A percentile compares a stretch with the other conserved stretches of the same genome.
phyloP scores from a whole-genome alignment of 1,140 invertebrate genomes.

The Ooceraea biroi region DNA sequence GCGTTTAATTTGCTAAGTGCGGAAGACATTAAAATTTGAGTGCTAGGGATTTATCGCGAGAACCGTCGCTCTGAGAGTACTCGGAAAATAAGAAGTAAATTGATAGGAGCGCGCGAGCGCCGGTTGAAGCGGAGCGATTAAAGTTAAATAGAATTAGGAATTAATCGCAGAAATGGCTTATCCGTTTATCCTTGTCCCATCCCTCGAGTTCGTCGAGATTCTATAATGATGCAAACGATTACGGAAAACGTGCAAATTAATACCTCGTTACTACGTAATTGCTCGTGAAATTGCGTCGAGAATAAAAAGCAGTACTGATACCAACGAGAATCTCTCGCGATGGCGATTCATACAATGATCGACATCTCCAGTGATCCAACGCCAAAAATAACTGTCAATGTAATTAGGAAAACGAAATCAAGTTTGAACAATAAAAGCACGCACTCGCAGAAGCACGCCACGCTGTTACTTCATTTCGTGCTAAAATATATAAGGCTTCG shows the following conservation, averaged over 20 bases:
- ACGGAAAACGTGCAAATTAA: background rate
- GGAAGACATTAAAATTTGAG: slow-evolving; percentile 42
- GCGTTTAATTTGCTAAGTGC: slow-evolving; percentile 41
- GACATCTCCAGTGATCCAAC: background rate
- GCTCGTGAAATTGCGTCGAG: background rate
- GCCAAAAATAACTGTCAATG: background rate
- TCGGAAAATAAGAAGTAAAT: slow-evolving; percentile 40
- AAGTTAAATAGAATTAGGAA: slow-evolving; percentile 32
- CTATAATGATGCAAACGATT: slow-evolving; percentile 4
- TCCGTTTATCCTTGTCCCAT: background rate
- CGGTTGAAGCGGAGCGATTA: slow-evolving; percentile 1
- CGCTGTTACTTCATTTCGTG: background rate
- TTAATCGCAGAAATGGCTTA: background rate
- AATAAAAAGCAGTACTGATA: slow-evolving; percentile 2
- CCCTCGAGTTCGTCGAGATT: slow-evolving; percentile 1
- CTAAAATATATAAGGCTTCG: background rate
- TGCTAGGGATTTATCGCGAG: slow-evolving; percentile 19
- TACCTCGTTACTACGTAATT: background rate
- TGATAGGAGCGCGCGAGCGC: background rate
- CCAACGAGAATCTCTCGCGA: background rate
- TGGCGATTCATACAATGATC: background rate
- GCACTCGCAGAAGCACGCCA: background rate
- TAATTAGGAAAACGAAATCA: background rate
- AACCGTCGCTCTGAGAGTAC: slow-evolving; percentile 3
- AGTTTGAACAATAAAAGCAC: no score